Base-by-base conservation (phyloP, 1,140 invertebrate species). In the Conus ventricosus region DNA sequence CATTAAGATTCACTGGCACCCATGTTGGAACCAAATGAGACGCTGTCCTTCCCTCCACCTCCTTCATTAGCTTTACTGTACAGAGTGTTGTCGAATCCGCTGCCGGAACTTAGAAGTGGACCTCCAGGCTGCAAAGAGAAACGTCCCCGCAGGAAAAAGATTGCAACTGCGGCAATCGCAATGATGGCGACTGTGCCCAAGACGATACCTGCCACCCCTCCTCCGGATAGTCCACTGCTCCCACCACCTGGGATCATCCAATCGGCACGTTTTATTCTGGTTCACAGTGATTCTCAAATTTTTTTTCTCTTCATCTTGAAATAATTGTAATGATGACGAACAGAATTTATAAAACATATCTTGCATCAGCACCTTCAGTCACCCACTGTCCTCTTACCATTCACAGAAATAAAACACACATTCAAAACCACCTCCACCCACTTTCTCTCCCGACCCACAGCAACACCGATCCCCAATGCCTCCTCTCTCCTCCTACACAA, bases 151-250 rank as follows among this genome's bases (percentile, higher is more conserved):
- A 89, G 8, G 5, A 89, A 39, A 6, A 90, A 27, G 17, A 87
- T 78, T 7, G 88, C 20, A 0, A 85, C 87, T 0, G 20, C 84
- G 10, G 85, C 57, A 2, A 82, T 60, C n/a, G 86, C 60, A 11
- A 89, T 78, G 20, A 87, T 15, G 8, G 57, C 76, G 57, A 90
- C 23, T 13, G 71, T 55, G 7, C 86, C 90, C 23, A 90, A 83
- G 39, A 90, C 84, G 25, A 90, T 84, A 4, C 90, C 90, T 15
- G 88, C 88, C 54, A 90, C 80, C n/a, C 25, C 87, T 13, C 90
- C 90, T 54, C 88, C 88, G 23, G 80, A 67, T 15, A 90, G 25
- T 39, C 86, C 76, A 51, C 25, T 71, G 15, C 55, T 20, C 27
- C 4, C 76, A 23, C 54, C 75, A 85, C 51, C 60, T 75, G 67